A percentile compares a stretch with the other conserved stretches of the same genome.
These are phyloP conservation scores for Wiebesia pumilae DNA, from an alignment of 1,140 invertebrate species.

Conservation along the genomic window DNA sequence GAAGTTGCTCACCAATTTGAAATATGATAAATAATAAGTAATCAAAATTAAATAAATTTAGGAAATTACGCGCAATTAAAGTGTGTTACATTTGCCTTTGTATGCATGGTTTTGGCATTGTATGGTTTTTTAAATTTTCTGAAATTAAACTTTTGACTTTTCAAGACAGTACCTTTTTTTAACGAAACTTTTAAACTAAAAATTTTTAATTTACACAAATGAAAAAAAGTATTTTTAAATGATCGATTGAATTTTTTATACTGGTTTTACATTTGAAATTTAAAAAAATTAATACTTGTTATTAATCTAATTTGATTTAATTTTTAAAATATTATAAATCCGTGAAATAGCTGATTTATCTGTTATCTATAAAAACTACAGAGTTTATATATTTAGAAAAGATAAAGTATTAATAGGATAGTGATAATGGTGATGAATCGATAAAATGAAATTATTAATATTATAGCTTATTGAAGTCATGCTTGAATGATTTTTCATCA, in stretches of 20 bases:
- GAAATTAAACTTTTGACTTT: too few species aligned
- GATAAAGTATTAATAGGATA: constrained; percentile 28
- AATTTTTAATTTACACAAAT: too few species aligned
- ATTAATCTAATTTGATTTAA: not conserved
- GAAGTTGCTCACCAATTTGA: not conserved
- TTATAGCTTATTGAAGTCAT: constrained; percentile 6
- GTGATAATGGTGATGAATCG: constrained; percentile 32
- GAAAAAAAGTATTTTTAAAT: too few species aligned
- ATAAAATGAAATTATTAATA: constrained; percentile 23
- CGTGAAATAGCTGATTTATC: not conserved
- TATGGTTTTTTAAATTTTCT: too few species aligned
- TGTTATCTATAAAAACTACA: not conserved
- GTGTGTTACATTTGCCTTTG: too few species aligned
- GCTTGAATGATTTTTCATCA: constrained; percentile 37
- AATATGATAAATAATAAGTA: not conserved
- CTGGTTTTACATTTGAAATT: not conserved
- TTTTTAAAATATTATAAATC: not conserved
- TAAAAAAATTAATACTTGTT: not conserved
- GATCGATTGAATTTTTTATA: not conserved
- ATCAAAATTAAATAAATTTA: not conserved
- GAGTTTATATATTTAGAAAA: not conserved
- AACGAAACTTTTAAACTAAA: too few species aligned
- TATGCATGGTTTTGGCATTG: too few species aligned
- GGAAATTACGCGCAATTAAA: too few species aligned
- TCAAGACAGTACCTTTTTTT: too few species aligned